These are phyloP conservation scores for Lasioglossum lativentre DNA, from an alignment of 2,888 invertebrate species.

Conservation along the genomic window DNA sequence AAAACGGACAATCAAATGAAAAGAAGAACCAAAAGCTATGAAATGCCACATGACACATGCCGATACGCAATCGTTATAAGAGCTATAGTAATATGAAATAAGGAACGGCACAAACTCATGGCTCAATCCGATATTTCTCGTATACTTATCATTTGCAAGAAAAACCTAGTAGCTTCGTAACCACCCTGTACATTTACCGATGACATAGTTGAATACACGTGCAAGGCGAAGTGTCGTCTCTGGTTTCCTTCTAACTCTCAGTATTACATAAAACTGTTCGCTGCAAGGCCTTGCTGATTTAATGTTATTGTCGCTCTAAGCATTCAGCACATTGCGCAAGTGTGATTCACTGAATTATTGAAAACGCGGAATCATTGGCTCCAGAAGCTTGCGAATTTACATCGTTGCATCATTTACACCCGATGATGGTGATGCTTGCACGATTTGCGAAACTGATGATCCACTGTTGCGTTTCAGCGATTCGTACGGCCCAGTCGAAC, in stretches of 20 bases:
- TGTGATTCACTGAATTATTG: slow-evolving; percentile 31
- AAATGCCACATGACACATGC: no score
- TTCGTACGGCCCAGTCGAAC: neutral
- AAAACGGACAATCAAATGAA: no score
- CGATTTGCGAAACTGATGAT: neutral
- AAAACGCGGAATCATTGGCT: slow-evolving; percentile 1
- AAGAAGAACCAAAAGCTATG: no score
- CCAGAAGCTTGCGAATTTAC: neutral
- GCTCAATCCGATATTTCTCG: neutral
- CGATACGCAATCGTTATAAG: no score
- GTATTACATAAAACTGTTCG: slow-evolving; percentile 45
- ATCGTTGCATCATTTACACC: neutral
- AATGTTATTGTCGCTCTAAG: slow-evolving; percentile 23
- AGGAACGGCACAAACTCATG: no score
- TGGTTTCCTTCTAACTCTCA: slow-evolving; percentile 24
- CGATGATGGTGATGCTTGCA: neutral
- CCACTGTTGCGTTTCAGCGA: neutral
- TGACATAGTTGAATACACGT: slow-evolving; percentile 49
- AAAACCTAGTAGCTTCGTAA: neutral
- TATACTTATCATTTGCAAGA: neutral
- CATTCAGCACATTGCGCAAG: slow-evolving; percentile 6
- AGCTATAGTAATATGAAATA: no score
- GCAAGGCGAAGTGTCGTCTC: slow-evolving; percentile 29
- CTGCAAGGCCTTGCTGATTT: slow-evolving; percentile 42
- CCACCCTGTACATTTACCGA: slow-evolving; percentile 41